Evolutionary conservation across 1,140 invertebrate species (phyloP).

Genomic region (Campoletis sonorensis): DNA sequence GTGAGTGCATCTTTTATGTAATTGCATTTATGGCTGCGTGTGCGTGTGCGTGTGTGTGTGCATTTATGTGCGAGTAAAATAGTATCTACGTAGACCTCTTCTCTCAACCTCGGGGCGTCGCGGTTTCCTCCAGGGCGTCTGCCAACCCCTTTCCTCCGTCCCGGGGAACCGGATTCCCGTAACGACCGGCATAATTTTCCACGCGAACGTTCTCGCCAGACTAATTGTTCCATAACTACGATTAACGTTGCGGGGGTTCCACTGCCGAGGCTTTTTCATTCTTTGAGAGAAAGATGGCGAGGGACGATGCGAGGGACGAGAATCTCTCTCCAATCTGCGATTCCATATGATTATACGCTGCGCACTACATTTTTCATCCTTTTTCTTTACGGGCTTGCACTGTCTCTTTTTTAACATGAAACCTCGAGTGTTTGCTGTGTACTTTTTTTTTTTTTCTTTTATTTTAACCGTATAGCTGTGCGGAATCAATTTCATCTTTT

Average conservation of each 20-base stretch:
- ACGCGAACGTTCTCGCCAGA: constrained; percentile 41
- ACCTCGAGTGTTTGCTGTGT: too few species aligned
- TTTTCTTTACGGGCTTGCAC: too few species aligned
- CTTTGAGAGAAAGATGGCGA: neutral
- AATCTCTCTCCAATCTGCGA: neutral
- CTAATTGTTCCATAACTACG: constrained; percentile 44
- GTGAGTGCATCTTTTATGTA: too few species aligned
- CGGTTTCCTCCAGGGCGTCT: constrained; percentile 23
- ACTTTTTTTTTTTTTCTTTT: too few species aligned
- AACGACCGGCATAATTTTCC: constrained; percentile 45
- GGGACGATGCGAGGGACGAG: neutral
- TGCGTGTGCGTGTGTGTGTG: neutral
- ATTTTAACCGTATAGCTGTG: too few species aligned
- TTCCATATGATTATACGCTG: neutral
- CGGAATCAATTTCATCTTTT: too few species aligned
- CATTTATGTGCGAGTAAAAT: neutral
- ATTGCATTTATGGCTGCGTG: neutral
- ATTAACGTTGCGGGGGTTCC: constrained; percentile 18
- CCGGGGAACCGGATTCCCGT: constrained; percentile 40
- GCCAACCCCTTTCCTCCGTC: neutral
- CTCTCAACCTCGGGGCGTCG: neutral
- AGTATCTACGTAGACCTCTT: neutral
- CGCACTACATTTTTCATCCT: too few species aligned
- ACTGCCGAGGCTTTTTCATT: constrained; percentile 21
- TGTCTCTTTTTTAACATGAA: too few species aligned